Conservation (phyloP, 2,888 invertebrate genomes). For the Petrolisthes manimaculis region DNA sequence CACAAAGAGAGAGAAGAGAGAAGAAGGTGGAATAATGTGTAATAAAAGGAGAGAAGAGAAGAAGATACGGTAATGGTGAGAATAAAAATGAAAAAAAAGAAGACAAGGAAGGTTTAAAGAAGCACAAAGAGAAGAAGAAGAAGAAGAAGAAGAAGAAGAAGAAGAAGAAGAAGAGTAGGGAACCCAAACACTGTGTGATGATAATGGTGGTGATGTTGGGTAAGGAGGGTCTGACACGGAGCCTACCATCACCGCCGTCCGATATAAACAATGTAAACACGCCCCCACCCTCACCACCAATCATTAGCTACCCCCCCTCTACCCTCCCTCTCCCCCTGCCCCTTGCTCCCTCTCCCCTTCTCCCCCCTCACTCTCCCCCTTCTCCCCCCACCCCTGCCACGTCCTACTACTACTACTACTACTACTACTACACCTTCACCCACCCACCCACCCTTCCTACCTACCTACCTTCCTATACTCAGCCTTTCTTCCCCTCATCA, state of each 20-base stretch:
- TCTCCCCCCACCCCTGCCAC: background rate
- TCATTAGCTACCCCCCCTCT: background rate
- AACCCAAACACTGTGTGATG: background rate
- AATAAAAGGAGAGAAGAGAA: background rate
- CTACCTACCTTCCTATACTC: background rate
- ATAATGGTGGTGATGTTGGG: no score
- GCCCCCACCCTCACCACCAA: conserved; percentile 1
- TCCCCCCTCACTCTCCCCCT: background rate
- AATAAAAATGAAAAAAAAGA: conserved; percentile 8
- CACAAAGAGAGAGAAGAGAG: background rate
- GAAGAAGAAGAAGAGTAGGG: background rate
- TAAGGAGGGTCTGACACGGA: conserved; percentile 14
- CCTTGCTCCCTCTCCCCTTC: background rate
- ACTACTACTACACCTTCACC: background rate
- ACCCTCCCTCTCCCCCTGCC: background rate
- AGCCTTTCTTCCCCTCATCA: background rate
- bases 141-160: conserved; percentile 5
- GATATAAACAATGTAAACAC: conserved; percentile 30
- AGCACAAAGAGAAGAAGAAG: background rate
- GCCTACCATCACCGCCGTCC: conserved; percentile 26
- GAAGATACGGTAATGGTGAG: conserved; percentile 15
- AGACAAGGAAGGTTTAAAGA: background rate
- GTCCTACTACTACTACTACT: background rate
- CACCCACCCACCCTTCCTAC: background rate
- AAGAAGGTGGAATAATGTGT: background rate